These are phyloP conservation scores for Notoglanidium macrostoma DNA, from an alignment of 2,797 vertebrate genomes.

Conservation along the genomic window DNA sequence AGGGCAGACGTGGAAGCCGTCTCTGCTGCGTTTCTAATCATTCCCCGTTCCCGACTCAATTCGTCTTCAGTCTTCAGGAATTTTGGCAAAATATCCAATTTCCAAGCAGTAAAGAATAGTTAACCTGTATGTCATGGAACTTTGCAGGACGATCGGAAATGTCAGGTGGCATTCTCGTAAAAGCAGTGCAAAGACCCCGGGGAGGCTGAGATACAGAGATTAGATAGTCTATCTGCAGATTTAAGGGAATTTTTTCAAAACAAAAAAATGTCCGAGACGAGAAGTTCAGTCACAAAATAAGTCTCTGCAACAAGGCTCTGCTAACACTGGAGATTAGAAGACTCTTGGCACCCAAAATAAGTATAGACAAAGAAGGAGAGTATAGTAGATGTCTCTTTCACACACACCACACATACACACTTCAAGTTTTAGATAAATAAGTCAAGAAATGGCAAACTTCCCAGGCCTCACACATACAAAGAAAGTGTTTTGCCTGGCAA, in stretches of 20 bases:
- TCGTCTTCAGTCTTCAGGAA: constrained; percentile 6
- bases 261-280: not conserved
- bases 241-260: not conserved
- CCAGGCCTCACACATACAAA: constrained; percentile 61
- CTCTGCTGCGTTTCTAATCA: constrained; percentile 15
- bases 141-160: not conserved
- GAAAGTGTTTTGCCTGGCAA: constrained; percentile 68
- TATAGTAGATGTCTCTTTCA: not conserved
- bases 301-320: constrained; percentile 3
- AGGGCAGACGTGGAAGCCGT: not conserved
- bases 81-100: constrained; percentile 20
- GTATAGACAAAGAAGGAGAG: constrained; percentile 56
- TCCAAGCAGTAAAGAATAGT: constrained; percentile 3
- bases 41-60: not conserved
- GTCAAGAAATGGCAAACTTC: constrained; percentile 46
- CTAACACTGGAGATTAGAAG: constrained; percentile 62
- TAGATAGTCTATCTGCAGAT: not conserved
- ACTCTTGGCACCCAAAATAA: constrained; percentile 55
- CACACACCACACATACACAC: constrained; percentile 24
- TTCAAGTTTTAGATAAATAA: constrained; percentile 40
- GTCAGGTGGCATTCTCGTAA: not conserved
- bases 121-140: constrained; percentile 14
- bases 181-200: not conserved
- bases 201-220: not conserved
- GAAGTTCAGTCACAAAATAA: not conserved